Conservation (phyloP, 2,113 vertebrate species). For the Nerophis lumbriciformis region DNA sequence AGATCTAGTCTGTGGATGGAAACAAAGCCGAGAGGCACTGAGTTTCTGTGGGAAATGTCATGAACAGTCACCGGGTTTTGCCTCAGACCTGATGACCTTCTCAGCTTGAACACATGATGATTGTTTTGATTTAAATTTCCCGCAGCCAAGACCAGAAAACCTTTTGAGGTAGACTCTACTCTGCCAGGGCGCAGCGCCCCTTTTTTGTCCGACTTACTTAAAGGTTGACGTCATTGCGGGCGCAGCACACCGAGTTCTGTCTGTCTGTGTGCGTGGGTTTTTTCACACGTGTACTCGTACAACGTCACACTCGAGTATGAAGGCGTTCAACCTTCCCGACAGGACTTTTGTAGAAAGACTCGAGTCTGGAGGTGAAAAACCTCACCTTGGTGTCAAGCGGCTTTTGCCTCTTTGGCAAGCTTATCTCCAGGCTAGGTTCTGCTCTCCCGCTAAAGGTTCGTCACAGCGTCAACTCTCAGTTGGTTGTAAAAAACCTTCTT, state of each 20-base stretch:
- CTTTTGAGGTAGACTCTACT: conserved; percentile 20
- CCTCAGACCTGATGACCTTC: conserved; percentile 17
- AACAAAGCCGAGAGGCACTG: conserved; percentile 6
- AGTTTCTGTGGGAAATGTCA: conserved; percentile 38
- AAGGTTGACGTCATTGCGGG: conserved; percentile 14
- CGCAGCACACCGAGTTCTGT: neutral
- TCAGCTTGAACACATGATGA: conserved; percentile 15
- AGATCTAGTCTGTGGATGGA: neutral
- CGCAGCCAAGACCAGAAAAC: conserved; percentile 9
- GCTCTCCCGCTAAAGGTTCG: conserved; percentile 14
- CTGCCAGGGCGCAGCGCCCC: conserved; percentile 7
- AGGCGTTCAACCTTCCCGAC: conserved; percentile 8
- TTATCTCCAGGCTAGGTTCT: conserved; percentile 30
- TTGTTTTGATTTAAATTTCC: neutral
- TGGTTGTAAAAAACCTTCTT: conserved; percentile 18
- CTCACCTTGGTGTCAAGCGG: conserved; percentile 21
- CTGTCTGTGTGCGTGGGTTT: neutral
- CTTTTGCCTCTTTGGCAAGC: conserved; percentile 34
- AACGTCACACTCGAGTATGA: conserved; percentile 12
- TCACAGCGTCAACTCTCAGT: conserved; percentile 31
- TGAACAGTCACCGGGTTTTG: conserved; percentile 25
- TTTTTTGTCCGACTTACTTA: conserved; percentile 4
- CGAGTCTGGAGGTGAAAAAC: conserved; percentile 11
- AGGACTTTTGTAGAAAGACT: conserved; percentile 1
- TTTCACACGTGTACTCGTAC: neutral